Percentiles rank a stretch among this genome's conserved stretches.
These are phyloP conservation scores for Stegophylla sp. DNA, from an alignment of 2,888 invertebrate genomes.

Conservation along the genomic window DNA sequence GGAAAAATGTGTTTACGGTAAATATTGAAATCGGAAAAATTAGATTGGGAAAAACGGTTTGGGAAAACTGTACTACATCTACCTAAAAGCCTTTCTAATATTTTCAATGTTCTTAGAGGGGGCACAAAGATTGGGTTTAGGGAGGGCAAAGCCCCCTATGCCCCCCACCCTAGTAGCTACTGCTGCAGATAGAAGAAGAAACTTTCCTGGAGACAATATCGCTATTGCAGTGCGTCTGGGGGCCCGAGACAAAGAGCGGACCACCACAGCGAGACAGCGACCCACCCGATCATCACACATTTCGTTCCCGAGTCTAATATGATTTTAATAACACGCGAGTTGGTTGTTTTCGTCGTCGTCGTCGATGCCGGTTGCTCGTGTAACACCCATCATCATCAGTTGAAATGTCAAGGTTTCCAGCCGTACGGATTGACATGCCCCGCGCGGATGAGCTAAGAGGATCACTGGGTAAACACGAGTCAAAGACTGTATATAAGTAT, in stretches of 20 bases:
- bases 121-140: no score
- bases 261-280: neutral
- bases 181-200: neutral
- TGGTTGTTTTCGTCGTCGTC: constrained; percentile 17
- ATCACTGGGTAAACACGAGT: constrained; percentile 29
- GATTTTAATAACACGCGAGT: constrained; percentile 22
- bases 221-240: neutral
- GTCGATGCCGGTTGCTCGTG: neutral
- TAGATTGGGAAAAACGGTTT: no score
- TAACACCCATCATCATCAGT: constrained; percentile 20
- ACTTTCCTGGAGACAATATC: constrained; percentile 28
- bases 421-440: constrained; percentile 25
- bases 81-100: no score
- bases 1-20: no score
- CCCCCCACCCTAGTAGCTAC: no score
- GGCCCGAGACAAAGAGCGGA: constrained; percentile 6
- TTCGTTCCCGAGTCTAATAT: neutral
- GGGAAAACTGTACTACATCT: no score
- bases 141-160: no score
- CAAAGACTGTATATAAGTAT: constrained; percentile 12
- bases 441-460: constrained; percentile 18
- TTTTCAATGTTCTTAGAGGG: no score
- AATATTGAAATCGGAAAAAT: no score
- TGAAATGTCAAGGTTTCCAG: constrained; percentile 41
- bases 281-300: no score